These are phyloP conservation scores for Boulengeromyrus knoepffleri DNA, from an alignment of 2,113 vertebrate genomes.

Conservation along the genomic window DNA sequence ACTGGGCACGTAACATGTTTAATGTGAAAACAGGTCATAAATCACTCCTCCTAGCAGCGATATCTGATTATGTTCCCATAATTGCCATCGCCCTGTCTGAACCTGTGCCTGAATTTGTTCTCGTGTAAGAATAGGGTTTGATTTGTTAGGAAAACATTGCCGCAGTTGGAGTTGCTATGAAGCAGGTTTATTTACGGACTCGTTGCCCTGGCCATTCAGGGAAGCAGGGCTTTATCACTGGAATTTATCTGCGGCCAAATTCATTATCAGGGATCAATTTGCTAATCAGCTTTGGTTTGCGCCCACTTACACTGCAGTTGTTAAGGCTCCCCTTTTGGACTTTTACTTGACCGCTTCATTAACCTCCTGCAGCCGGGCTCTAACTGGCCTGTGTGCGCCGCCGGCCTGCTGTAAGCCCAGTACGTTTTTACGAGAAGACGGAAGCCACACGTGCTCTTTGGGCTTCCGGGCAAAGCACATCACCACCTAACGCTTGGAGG, in stretches of 20 bases:
- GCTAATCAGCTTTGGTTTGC: slow-evolving; percentile 10
- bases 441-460: not conserved
- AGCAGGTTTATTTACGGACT: slow-evolving; percentile 16
- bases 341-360: not conserved
- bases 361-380: not conserved
- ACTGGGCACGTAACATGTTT: slow-evolving; percentile 59
- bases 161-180: slow-evolving; percentile 8
- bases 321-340: not conserved
- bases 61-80: slow-evolving; percentile 47
- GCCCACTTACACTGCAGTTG: not conserved
- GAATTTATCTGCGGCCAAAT: slow-evolving; percentile 18
- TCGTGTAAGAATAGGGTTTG: slow-evolving; percentile 27
- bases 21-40: slow-evolving; percentile 63
- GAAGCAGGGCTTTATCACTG: slow-evolving; percentile 16
- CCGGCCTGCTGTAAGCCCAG: not conserved
- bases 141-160: slow-evolving; percentile 18
- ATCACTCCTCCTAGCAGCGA: slow-evolving; percentile 50
- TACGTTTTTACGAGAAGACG: not conserved
- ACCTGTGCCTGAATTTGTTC: slow-evolving; percentile 21
- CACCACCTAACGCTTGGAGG: not conserved
- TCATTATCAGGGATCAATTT: slow-evolving; percentile 18
- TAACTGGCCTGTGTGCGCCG: not conserved
- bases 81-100: slow-evolving; percentile 25
- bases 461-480: not conserved
- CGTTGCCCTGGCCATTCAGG: not conserved